A percentile compares a stretch with the other conserved stretches of the same genome.
Conservation (phyloP, 2,797 vertebrate species). For the Betta splendens region DNA sequence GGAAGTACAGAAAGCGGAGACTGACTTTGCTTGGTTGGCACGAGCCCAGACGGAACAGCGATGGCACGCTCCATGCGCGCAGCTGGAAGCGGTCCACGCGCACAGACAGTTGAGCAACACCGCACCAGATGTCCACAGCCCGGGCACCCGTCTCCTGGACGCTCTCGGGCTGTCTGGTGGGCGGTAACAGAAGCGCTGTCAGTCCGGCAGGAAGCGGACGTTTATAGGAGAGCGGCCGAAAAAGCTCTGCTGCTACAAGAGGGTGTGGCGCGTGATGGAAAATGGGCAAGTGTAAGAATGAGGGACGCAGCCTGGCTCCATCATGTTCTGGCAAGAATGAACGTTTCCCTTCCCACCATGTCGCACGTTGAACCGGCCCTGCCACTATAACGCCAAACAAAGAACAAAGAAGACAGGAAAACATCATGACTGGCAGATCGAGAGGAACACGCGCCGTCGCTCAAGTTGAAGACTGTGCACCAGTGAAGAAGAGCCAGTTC, state of each 20-base stretch:
- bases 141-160: background rate
- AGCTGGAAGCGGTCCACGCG: constrained; percentile 57
- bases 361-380: constrained; percentile 14
- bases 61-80: constrained; percentile 29
- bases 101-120: constrained; percentile 47
- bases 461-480: background rate
- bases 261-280: constrained; percentile 55
- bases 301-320: background rate
- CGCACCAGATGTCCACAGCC: constrained; percentile 69
- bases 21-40: constrained; percentile 45
- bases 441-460: background rate
- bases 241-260: constrained; percentile 40
- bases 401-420: constrained; percentile 37
- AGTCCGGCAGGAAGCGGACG: constrained; percentile 47
- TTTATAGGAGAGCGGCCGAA: constrained; percentile 37
- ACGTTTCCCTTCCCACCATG: background rate
- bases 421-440: constrained; percentile 21
- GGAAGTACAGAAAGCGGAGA: constrained; percentile 58
- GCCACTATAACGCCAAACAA: constrained; percentile 13
- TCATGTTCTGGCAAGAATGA: background rate
- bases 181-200: constrained; percentile 49
- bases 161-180: background rate
- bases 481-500: no score
- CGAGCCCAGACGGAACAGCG: constrained; percentile 57
- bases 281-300: constrained; percentile 59